Evolutionary conservation across 37 sponge, comb jelly and placozoan genomes (phyloP).

Genomic region (Oscarella lobularis): DNA sequence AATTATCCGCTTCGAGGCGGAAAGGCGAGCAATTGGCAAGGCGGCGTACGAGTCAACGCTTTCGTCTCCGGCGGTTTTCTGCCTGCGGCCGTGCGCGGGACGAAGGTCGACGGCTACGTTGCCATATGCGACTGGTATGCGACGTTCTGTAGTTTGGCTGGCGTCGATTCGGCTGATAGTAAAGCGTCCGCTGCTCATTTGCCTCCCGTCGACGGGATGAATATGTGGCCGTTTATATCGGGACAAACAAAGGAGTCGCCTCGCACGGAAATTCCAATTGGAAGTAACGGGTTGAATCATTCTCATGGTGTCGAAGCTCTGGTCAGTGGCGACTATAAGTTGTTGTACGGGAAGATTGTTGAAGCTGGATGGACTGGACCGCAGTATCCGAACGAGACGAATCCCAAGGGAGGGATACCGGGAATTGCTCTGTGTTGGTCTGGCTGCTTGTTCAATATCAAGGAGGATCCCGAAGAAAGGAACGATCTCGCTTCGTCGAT

Average conservation of each 20-base stretch:
- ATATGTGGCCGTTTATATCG: constrained; percentile 14
- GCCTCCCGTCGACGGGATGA: constrained; percentile 13
- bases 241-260: constrained; percentile 9
- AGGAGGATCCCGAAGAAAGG: constrained; percentile 21
- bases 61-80: constrained; percentile 14
- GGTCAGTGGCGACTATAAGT: constrained; percentile 24
- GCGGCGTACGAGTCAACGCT: constrained; percentile 7
- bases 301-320: background rate
- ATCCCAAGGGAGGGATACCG: constrained; percentile 12
- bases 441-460: constrained; percentile 21
- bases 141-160: constrained; percentile 19
- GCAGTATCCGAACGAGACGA: constrained; percentile 21
- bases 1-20: constrained; percentile 24
- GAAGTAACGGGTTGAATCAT: background rate
- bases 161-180: constrained; percentile 15
- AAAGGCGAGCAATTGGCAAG: constrained; percentile 21
- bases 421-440: constrained; percentile 1
- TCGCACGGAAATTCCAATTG: constrained; percentile 3
- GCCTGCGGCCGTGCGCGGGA: constrained; percentile 12
- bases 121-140: constrained; percentile 11
- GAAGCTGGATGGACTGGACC: constrained; percentile 30
- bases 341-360: background rate
- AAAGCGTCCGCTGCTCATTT: constrained; percentile 5
- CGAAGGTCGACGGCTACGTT: constrained; percentile 19
- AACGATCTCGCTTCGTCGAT: constrained; percentile 6